Conservation (phyloP, 2,888 invertebrate genomes). For the Choristoneura rosaceana region DNA sequence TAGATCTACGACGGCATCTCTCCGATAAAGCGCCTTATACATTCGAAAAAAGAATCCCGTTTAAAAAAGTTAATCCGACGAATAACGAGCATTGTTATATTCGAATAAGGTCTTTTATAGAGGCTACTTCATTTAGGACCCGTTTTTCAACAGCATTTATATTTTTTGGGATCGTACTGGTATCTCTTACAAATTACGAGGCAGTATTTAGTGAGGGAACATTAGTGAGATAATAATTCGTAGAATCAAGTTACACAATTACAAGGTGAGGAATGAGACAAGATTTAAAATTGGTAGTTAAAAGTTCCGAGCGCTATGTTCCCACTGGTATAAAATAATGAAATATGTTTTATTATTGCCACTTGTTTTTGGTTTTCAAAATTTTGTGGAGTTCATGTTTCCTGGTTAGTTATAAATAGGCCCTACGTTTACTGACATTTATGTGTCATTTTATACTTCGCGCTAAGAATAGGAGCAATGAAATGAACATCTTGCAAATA, state of each 20-base stretch:
- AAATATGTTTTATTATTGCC: constrained; percentile 60
- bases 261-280: constrained; percentile 64
- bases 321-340: constrained; percentile 52
- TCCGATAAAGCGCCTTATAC: constrained; percentile 60
- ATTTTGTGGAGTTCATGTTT: constrained; percentile 8
- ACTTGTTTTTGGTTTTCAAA: constrained; percentile 20
- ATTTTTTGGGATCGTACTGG: constrained; percentile 55
- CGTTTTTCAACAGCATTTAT: constrained; percentile 47
- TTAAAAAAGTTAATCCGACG: constrained; percentile 54
- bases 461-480: too few relatives aligned
- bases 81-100: constrained; percentile 53
- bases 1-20: constrained; percentile 59
- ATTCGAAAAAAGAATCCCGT: constrained; percentile 61
- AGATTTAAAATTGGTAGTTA: constrained; percentile 73
- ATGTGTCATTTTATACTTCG: background rate
- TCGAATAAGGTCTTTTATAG: constrained; percentile 53
- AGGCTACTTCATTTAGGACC: constrained; percentile 48
- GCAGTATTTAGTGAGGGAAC: constrained; percentile 64
- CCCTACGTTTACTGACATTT: background rate
- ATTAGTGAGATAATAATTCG: constrained; percentile 76
- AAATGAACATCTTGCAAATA: too few relatives aligned
- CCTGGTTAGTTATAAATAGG: background rate
- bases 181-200: constrained; percentile 69
- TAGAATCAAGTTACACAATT: constrained; percentile 69
- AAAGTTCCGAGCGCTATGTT: constrained; percentile 53